Evolutionary conservation across 2,113 vertebrate genomes (phyloP).

Genomic region (Pyxicephalus adspersus): DNA sequence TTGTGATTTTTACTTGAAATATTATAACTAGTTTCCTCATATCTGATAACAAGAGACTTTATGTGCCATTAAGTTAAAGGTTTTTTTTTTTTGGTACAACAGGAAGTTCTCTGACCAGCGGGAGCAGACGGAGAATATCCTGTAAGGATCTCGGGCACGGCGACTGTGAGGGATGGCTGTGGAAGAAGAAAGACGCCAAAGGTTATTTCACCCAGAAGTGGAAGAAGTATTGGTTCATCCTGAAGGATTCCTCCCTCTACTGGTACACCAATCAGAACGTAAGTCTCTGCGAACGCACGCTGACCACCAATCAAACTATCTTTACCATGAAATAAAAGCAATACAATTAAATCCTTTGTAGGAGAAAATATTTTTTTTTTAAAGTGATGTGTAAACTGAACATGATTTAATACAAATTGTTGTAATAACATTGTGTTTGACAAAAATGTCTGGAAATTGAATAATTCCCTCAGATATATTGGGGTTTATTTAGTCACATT

Average conservation of each 20-base stretch:
- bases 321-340: too few relatives aligned
- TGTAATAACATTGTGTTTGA: too few relatives aligned
- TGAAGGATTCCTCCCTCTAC: conserved; percentile 89
- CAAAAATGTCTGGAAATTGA: too few relatives aligned
- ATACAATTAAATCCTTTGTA: too few relatives aligned
- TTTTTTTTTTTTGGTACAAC: neutral
- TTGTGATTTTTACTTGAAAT: too few relatives aligned
- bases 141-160: conserved; percentile 88
- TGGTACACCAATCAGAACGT: conserved; percentile 94
- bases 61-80: neutral
- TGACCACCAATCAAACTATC: neutral
- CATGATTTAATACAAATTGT: too few relatives aligned
- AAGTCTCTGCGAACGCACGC: conserved; percentile 59
- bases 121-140: conserved; percentile 85
- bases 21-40: too few relatives aligned
- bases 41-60: neutral
- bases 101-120: conserved; percentile 80
- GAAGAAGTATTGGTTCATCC: conserved; percentile 92
- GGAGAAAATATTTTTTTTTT: too few relatives aligned
- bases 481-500: too few relatives aligned
- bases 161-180: conserved; percentile 89
- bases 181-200: conserved; percentile 91
- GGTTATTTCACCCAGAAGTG: conserved; percentile 90
- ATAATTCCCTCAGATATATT: too few relatives aligned
- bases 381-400: too few relatives aligned